phyloP scores from a whole-genome alignment of 2,113 vertebrate genomes.

The Halichoeres trimaculatus region DNA sequence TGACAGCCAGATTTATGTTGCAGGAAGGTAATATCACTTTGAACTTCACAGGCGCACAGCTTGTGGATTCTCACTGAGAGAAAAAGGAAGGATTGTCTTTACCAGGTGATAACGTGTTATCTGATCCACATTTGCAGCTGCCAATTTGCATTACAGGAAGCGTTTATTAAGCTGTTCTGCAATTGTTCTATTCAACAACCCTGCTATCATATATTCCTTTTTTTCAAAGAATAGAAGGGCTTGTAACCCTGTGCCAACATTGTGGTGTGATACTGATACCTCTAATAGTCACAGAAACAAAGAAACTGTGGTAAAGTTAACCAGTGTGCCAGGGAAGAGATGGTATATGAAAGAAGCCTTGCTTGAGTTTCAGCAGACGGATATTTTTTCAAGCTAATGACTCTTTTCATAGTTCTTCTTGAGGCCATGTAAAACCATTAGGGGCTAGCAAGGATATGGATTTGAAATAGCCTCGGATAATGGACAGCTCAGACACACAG shows the following conservation, averaged over 20 bases:
- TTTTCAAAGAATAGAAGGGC: background rate
- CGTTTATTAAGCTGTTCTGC: background rate
- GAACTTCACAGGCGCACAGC: constrained; percentile 6
- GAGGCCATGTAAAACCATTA: constrained; percentile 34
- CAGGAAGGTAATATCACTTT: constrained; percentile 26
- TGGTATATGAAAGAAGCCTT: background rate
- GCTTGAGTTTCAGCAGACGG: constrained; percentile 10
- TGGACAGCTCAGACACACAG: constrained; percentile 46
- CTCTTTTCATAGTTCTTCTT: background rate
- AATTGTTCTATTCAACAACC: background rate
- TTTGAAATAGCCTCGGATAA: constrained; percentile 43
- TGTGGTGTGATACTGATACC: background rate
- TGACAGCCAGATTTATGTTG: constrained; percentile 49
- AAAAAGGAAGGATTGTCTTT: constrained; percentile 7
- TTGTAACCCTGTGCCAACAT: background rate
- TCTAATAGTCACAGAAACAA: constrained; percentile 4
- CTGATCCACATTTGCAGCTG: constrained; percentile 2
- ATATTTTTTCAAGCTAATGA: constrained; percentile 3
- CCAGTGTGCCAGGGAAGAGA: background rate
- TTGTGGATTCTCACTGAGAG: constrained; percentile 8
- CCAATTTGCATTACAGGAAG: background rate
- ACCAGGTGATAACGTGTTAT: background rate
- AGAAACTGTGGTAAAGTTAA: background rate
- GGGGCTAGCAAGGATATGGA: constrained; percentile 4
- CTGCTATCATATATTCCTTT: background rate